A percentile compares a stretch with the other conserved stretches of the same genome.
Conservation (phyloP, 1,140 invertebrate species). For the Lasioglossum baleicum region DNA sequence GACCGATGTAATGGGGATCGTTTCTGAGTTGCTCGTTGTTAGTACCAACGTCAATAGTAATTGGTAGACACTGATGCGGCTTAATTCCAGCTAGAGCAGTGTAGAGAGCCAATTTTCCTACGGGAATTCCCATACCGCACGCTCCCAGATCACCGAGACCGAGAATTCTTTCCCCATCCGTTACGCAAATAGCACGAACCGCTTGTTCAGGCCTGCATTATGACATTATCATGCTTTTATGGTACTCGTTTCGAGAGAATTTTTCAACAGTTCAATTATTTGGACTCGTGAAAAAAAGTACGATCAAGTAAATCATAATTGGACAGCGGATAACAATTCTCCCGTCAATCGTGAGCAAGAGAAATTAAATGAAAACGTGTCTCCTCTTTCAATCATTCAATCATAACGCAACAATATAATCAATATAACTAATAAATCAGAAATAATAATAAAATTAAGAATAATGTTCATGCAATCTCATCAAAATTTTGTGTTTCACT, state of each 20-base stretch:
- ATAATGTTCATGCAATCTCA: too few species aligned
- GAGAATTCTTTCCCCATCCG: slow-evolving; percentile 96
- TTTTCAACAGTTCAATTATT: background rate
- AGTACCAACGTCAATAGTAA: slow-evolving; percentile 95
- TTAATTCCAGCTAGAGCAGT: slow-evolving; percentile 96
- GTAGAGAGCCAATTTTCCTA: slow-evolving; percentile 95
- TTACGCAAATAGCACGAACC: slow-evolving; percentile 96
- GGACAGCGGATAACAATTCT: too few species aligned
- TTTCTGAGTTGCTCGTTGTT: slow-evolving; percentile 93
- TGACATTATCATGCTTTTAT: background rate
- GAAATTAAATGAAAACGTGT: too few species aligned
- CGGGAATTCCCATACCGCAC: slow-evolving; percentile 97
- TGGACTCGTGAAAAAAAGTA: too few species aligned
- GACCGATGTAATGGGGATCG: slow-evolving; percentile 97
- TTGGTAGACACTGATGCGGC: slow-evolving; percentile 94
- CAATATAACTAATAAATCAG: too few species aligned
- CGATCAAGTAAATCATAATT: too few species aligned
- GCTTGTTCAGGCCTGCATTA: slow-evolving; percentile 91
- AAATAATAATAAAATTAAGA: too few species aligned
- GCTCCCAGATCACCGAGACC: slow-evolving; percentile 96
- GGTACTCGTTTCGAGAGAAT: background rate
- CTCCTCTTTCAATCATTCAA: too few species aligned
- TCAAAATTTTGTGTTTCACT: too few species aligned
- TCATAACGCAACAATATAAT: too few species aligned
- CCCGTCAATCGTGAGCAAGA: too few species aligned